Percentiles rank a stretch among this genome's conserved stretches.
These are phyloP conservation scores for Criorhina ranunculi DNA, from an alignment of 2,888 invertebrate species.

Conservation along the genomic window DNA sequence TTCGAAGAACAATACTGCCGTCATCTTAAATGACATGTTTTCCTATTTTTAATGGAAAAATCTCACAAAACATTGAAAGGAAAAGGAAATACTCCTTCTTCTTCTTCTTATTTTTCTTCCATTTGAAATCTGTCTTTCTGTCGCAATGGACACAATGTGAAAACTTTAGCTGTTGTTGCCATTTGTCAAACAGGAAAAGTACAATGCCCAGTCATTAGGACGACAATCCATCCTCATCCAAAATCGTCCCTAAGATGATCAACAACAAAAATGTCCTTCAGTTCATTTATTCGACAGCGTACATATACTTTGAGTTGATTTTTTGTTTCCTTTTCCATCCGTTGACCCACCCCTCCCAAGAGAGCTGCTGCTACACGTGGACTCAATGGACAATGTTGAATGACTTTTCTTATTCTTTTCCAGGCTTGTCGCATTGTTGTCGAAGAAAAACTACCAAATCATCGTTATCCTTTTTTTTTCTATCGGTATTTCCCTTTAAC, in stretches of 20 bases:
- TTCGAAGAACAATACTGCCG: background rate
- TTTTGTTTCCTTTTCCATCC: constrained; percentile 4
- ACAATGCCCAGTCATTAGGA: constrained; percentile 63
- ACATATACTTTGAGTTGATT: constrained; percentile 6
- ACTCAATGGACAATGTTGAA: constrained; percentile 39
- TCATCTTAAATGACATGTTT: constrained; percentile 1
- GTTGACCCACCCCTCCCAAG: constrained; percentile 11
- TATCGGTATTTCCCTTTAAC: background rate
- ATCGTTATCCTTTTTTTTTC: constrained; percentile 41
- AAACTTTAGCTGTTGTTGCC: constrained; percentile 12
- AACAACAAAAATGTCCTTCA: constrained; percentile 44
- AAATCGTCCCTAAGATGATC: constrained; percentile 48
- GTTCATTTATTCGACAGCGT: constrained; percentile 36
- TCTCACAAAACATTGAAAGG: background rate
- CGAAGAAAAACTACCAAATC: constrained; percentile 45
- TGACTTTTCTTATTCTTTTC: constrained; percentile 38
- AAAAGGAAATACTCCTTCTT: background rate
- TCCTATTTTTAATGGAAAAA: constrained; percentile 3
- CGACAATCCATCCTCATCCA: constrained; percentile 54
- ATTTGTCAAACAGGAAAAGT: constrained; percentile 43
- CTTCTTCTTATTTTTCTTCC: too few relatives aligned
- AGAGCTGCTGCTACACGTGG: constrained; percentile 6
- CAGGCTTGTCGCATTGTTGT: constrained; percentile 10
- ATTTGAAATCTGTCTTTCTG: background rate
- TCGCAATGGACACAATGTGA: constrained; percentile 1